Evolutionary conservation across 2,113 vertebrate genomes (phyloP), one percentile per base, ranked within the genome.

Genomic region (Hemicordylus capensis): DNA sequence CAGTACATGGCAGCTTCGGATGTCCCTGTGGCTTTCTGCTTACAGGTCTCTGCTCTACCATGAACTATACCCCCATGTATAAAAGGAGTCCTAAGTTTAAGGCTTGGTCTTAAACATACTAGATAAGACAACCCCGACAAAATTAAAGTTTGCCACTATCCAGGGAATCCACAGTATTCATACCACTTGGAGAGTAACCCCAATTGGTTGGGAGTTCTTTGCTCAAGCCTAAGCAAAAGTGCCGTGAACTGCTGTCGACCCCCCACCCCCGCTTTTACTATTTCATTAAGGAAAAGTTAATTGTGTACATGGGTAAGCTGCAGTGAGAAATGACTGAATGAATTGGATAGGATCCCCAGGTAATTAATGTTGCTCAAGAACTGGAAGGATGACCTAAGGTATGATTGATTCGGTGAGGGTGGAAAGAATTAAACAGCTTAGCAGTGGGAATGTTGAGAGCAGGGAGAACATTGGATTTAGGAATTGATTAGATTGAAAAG

Each of bases 381-480:
- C 34, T 76, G 74, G 46, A 84, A 76, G 78, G 70, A 88, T 76
- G 84, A 11, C 75, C 75, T 58, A 66, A 90, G 24, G 64, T 0
- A 66, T 78, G 34, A 31, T 56, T 0, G 22, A 70, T 87, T 85
- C 79, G 67, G 58, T 31, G 84, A 75, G 78, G 34, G 86, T 64
- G 70, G 17, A 14, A 75, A 58, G 59, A 81, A 91, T 78, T 90
- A 87, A 89, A 66, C 42, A 87, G 91, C 63, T 72, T 0, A 0
- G 87, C 61, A n/a, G n/a, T 56, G 61, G 63, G 61, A 66, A n/a
- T 42, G 24, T 17, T 39, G 63, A 67, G 74, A 56, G 34, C 37
- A 84, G 76, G 20, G 11, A 37, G 34, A 56, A 37, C 46, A 90
- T 83, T 67, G 85, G 69, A 82, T 89, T 77, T 10, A 67, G 88